These are phyloP conservation scores for Drosophila nr. fundita DNA, from an alignment of 2,888 invertebrate species.

Conservation along the genomic window DNA sequence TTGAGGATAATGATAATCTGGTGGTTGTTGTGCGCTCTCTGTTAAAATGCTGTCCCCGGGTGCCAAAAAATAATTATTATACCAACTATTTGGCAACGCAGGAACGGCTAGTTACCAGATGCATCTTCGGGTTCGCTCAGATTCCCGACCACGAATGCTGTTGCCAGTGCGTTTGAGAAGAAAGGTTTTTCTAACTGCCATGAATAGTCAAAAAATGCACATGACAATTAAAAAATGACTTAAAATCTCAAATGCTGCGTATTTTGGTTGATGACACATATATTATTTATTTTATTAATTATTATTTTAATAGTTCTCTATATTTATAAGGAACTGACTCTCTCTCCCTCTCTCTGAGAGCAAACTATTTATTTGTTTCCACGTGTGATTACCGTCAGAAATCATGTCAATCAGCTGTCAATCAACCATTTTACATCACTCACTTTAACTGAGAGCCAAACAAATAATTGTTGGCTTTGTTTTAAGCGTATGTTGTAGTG, in stretches of 20 bases:
- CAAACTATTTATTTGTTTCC: not conserved
- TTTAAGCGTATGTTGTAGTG: conserved; percentile 5
- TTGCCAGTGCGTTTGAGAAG: conserved; percentile 19
- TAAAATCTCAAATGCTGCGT: conserved; percentile 17
- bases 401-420: not conserved
- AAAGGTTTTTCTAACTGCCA: conserved; percentile 54
- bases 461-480: conserved; percentile 36
- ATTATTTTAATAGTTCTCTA: not conserved
- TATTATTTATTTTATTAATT: too few relatives aligned
- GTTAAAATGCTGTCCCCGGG: conserved; percentile 52
- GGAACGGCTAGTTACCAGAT: conserved; percentile 53
- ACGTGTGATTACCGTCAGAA: not conserved
- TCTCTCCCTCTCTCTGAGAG: not conserved
- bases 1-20: not conserved
- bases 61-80: conserved; percentile 53
- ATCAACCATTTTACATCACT: too few relatives aligned
- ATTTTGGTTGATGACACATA: not conserved
- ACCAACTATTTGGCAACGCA: conserved; percentile 58
- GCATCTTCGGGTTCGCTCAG: not conserved
- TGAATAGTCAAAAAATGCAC: conserved; percentile 29
- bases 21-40: conserved; percentile 21
- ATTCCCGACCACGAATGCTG: not conserved
- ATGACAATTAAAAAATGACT: conserved; percentile 49
- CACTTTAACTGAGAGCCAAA: conserved; percentile 15
- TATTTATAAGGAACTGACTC: not conserved